Conservation (phyloP, 2,113 vertebrate genomes). For the Myrmophylax atrothorax region DNA sequence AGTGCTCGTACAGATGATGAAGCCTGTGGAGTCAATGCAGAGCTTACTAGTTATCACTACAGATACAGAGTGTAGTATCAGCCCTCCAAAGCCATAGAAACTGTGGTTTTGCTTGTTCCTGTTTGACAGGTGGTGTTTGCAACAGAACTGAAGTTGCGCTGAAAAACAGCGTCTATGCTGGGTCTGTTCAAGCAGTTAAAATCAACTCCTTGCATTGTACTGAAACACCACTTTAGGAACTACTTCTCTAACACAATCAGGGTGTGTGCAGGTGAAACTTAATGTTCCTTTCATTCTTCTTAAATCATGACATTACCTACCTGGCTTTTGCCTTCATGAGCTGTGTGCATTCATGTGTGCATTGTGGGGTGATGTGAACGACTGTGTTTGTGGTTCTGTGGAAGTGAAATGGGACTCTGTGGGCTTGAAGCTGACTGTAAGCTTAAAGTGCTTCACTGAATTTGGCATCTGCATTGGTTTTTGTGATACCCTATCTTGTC, state of each 20-base stretch:
- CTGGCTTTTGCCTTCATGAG: not conserved
- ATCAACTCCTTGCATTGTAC: not conserved
- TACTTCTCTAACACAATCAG: not conserved
- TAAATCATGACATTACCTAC: not conserved
- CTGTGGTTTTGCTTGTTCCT: not conserved
- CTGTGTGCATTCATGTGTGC: no score
- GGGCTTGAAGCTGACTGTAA: not conserved
- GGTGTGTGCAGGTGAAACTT: not conserved
- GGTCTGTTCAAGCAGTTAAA: not conserved
- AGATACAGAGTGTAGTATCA: fast-evolving
- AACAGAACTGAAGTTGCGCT: not conserved
- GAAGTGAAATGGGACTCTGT: not conserved
- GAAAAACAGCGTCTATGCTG: not conserved
- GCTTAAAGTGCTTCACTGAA: not conserved
- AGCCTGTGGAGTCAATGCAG: not conserved
- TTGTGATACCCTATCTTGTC: not conserved
- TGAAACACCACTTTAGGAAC: not conserved
- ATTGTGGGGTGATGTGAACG: not conserved
- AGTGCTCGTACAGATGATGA: fast-evolving
- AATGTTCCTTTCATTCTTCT: not conserved
- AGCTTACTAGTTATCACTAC: not conserved
- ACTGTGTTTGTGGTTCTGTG: not conserved
- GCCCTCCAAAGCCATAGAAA: not conserved
- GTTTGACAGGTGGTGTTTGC: not conserved
- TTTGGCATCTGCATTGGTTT: not conserved